A percentile compares a stretch with the other conserved stretches of the same genome.
phyloP scores from a whole-genome alignment of 2,888 invertebrate species.

The Anthophora plumipes region DNA sequence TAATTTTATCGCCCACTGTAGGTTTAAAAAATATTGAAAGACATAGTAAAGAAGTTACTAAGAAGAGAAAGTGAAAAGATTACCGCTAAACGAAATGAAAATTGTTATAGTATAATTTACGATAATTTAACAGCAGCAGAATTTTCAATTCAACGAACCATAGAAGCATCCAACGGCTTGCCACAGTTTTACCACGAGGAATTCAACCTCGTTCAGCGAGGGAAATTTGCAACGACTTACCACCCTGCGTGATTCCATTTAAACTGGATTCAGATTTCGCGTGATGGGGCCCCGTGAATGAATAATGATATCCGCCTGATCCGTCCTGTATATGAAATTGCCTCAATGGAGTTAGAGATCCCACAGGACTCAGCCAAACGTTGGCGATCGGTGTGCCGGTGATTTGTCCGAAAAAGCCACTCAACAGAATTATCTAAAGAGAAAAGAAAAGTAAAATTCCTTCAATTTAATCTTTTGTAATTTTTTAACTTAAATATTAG shows the following conservation, averaged over 20 bases:
- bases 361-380: conserved; percentile 85
- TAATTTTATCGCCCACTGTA: too few species aligned
- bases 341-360: conserved; percentile 81
- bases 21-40: too few species aligned
- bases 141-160: background rate
- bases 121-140: too few species aligned
- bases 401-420: conserved; percentile 56
- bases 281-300: conserved; percentile 88
- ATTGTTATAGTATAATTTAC: too few species aligned
- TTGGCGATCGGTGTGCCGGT: conserved; percentile 83
- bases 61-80: too few species aligned
- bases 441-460: background rate
- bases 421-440: conserved; percentile 66
- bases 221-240: conserved; percentile 69
- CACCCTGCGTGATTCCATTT: conserved; percentile 88
- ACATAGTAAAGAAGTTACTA: too few species aligned
- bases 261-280: conserved; percentile 88
- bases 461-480: background rate
- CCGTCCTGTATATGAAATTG: conserved; percentile 87
- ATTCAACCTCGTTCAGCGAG: background rate
- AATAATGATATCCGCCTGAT: conserved; percentile 86
- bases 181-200: background rate
- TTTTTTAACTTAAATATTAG: too few species aligned
- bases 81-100: too few species aligned
- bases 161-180: background rate